These are phyloP conservation scores for Albula glossodonta DNA, from an alignment of 2,113 vertebrate genomes.

Conservation along the genomic window DNA sequence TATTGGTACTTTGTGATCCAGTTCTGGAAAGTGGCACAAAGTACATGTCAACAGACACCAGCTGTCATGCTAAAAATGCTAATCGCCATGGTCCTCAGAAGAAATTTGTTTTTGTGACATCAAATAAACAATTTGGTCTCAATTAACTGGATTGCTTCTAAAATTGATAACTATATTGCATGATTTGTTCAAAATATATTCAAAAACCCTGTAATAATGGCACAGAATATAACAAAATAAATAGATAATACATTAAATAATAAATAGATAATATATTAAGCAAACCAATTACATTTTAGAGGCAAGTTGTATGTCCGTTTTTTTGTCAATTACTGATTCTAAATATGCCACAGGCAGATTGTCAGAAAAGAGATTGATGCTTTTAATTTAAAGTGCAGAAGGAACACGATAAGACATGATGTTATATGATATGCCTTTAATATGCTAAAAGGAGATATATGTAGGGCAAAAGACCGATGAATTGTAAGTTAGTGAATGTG, in stretches of 20 bases:
- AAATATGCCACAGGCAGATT: not conserved
- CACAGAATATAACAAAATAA: not conserved
- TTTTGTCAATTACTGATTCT: not conserved
- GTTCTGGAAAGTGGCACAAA: not conserved
- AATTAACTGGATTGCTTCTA: not conserved
- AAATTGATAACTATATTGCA: not conserved
- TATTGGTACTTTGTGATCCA: not conserved
- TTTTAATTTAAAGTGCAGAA: not conserved
- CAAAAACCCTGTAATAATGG: not conserved
- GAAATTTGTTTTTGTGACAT: not conserved
- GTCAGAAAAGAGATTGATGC: not conserved
- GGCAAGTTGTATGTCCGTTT: not conserved
- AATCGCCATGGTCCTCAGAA: not conserved
- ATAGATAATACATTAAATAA: not conserved
- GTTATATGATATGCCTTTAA: not conserved
- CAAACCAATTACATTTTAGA: not conserved
- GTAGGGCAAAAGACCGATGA: no score
- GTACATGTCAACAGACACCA: not conserved
- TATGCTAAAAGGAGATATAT: not conserved
- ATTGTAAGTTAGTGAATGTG: no score
- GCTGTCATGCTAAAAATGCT: not conserved
- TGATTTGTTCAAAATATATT: not conserved
- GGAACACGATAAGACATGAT: not conserved
- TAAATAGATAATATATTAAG: not conserved
- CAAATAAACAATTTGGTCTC: not conserved